Evolutionary conservation across 2,113 vertebrate genomes (phyloP).

Genomic region (Sebastes fasciatus): DNA sequence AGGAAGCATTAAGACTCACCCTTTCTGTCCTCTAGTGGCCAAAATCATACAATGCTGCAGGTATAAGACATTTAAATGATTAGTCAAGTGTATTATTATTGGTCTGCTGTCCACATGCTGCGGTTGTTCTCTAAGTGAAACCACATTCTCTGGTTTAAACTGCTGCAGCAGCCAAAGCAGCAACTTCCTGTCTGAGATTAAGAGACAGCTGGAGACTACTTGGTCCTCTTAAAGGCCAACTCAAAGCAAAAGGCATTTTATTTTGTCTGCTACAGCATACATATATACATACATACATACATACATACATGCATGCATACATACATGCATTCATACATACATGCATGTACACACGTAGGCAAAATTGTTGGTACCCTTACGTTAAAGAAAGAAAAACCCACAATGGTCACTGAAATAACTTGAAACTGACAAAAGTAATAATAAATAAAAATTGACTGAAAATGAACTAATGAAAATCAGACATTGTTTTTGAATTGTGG

Average conservation of each 20-base stretch:
- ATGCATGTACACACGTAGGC: no score
- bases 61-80: background rate
- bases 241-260: background rate
- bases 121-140: background rate
- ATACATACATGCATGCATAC: no score
- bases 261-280: background rate
- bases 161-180: background rate
- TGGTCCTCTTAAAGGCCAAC: background rate
- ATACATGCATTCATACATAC: no score
- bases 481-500: no score
- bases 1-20: no score
- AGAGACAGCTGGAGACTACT: conserved; percentile 25
- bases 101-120: conserved; percentile 33
- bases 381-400: no score
- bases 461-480: no score
- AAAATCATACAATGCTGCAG: background rate
- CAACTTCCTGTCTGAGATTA: conserved; percentile 53
- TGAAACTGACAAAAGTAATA: no score
- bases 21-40: background rate
- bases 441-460: no score
- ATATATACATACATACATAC: no score
- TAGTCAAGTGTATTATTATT: background rate
- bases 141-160: background rate
- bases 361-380: no score
- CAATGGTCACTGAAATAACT: no score